Percentiles rank a stretch among this genome's conserved stretches.
phyloP scores from a whole-genome alignment of 2,113 vertebrate species.

The Stegastes partitus region DNA sequence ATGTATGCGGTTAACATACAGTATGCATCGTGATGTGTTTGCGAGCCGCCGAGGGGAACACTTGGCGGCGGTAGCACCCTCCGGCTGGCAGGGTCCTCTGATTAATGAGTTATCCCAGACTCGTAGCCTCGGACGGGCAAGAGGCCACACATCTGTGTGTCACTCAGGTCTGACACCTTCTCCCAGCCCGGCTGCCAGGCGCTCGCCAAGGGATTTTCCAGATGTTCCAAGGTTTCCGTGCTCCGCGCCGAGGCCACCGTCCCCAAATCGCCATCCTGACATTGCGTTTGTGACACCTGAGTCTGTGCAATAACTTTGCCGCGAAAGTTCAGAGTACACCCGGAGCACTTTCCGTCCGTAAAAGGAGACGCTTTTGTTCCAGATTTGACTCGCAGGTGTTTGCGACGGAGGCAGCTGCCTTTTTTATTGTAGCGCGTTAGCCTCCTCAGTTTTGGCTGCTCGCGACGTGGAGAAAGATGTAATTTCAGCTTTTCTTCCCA shows the following conservation, averaged over 20 bases:
- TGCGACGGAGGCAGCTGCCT: slow-evolving; percentile 53
- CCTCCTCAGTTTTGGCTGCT: slow-evolving; percentile 37
- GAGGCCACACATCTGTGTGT: slow-evolving; percentile 78
- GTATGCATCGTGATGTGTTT: slow-evolving; percentile 44
- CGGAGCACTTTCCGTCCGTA: neutral
- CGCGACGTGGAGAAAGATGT: slow-evolving; percentile 49
- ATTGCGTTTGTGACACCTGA: slow-evolving; percentile 61
- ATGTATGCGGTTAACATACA: slow-evolving; percentile 54
- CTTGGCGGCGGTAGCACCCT: slow-evolving; percentile 64
- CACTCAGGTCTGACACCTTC: slow-evolving; percentile 77
- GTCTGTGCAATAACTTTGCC: slow-evolving; percentile 48
- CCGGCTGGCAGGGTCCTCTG: slow-evolving; percentile 62
- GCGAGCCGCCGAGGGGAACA: slow-evolving; percentile 43
- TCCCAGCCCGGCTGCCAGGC: slow-evolving; percentile 72
- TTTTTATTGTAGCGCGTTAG: slow-evolving; percentile 52
- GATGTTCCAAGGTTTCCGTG: slow-evolving; percentile 80
- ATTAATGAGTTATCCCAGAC: slow-evolving; percentile 78
- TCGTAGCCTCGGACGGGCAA: slow-evolving; percentile 58
- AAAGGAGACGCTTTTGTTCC: slow-evolving; percentile 27
- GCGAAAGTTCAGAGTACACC: slow-evolving; percentile 42
- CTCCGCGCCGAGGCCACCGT: slow-evolving; percentile 28
- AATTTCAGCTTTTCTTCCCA: slow-evolving; percentile 51
- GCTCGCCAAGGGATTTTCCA: slow-evolving; percentile 74
- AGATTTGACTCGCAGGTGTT: slow-evolving; percentile 48
- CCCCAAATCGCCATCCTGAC: slow-evolving; percentile 63